phyloP scores from a whole-genome alignment of 2,797 vertebrate genomes.

The Macropodus opercularis region DNA sequence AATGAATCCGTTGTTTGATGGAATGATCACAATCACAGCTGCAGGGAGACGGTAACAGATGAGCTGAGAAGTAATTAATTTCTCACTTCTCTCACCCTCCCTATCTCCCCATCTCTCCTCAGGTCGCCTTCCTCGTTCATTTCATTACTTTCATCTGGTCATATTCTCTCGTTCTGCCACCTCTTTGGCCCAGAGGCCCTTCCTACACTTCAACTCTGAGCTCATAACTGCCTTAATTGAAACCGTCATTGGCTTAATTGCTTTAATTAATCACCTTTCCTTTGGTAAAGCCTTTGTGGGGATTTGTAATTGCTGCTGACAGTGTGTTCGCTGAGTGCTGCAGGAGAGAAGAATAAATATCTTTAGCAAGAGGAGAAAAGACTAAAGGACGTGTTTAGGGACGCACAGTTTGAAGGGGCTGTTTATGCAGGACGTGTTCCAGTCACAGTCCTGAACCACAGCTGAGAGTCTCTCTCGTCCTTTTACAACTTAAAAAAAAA shows the following conservation, averaged over 20 bases:
- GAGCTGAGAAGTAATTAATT: slow-evolving; percentile 73
- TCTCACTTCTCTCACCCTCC: slow-evolving; percentile 43
- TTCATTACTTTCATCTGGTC: slow-evolving; percentile 52
- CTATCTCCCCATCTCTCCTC: slow-evolving; percentile 43
- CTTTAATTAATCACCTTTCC: slow-evolving; percentile 79
- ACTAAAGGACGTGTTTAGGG: background rate
- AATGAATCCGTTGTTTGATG: slow-evolving; percentile 57
- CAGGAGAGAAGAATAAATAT: slow-evolving; percentile 1
- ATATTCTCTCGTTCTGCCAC: slow-evolving; percentile 45
- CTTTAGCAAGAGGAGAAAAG: background rate
- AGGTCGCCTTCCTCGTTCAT: slow-evolving; percentile 36
- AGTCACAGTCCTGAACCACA: slow-evolving; percentile 5
- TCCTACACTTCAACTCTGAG: slow-evolving; percentile 51
- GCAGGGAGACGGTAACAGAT: slow-evolving; percentile 63
- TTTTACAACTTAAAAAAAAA: too few species aligned
- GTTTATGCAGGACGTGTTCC: slow-evolving; percentile 1
- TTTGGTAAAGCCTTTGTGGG: slow-evolving; percentile 57
- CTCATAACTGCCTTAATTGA: slow-evolving; percentile 77
- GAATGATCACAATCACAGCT: slow-evolving; percentile 65
- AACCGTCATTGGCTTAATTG: slow-evolving; percentile 79
- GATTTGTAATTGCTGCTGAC: slow-evolving; percentile 56
- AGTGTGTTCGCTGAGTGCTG: slow-evolving; percentile 39
- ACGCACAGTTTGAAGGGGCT: slow-evolving; percentile 2
- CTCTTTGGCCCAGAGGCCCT: slow-evolving; percentile 52
- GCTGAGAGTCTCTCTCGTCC: background rate